Percentiles rank a stretch among this genome's conserved stretches.
These are phyloP conservation scores for Acanthosepion esculentum DNA, from an alignment of 2,888 invertebrate genomes.

Conservation along the genomic window DNA sequence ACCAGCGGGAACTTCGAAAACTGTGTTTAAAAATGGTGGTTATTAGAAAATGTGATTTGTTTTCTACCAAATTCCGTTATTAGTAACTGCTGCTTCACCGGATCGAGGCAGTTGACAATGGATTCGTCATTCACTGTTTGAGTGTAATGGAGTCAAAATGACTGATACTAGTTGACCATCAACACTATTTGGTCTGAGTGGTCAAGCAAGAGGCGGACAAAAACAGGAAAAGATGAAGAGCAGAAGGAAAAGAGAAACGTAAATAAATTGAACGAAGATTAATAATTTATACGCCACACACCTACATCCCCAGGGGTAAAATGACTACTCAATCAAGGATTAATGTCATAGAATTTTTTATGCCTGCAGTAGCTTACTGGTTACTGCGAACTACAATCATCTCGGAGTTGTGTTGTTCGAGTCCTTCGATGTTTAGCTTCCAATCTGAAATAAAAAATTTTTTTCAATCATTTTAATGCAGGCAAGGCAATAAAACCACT, in stretches of 20 bases:
- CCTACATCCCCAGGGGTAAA: background rate
- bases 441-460: background rate
- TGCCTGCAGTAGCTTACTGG: background rate
- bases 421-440: background rate
- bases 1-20: no score
- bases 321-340: background rate
- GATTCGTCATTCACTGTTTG: background rate
- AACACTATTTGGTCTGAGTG: background rate
- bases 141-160: background rate
- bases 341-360: background rate
- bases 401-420: background rate
- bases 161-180: conserved; percentile 13
- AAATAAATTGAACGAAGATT: background rate
- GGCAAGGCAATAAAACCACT: no score
- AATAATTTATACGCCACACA: background rate
- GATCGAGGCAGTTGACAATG: background rate
- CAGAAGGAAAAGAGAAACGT: background rate
- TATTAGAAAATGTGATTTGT: no score
- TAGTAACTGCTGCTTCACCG: background rate
- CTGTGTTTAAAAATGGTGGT: no score
- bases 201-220: background rate
- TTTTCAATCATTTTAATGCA: no score
- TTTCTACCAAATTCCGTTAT: background rate
- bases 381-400: background rate
- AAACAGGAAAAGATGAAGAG: background rate